Percentiles rank a stretch among this genome's conserved stretches.
These are phyloP conservation scores for Dexiosoma caninum DNA, from an alignment of 2,888 invertebrate genomes.

Conservation along the genomic window DNA sequence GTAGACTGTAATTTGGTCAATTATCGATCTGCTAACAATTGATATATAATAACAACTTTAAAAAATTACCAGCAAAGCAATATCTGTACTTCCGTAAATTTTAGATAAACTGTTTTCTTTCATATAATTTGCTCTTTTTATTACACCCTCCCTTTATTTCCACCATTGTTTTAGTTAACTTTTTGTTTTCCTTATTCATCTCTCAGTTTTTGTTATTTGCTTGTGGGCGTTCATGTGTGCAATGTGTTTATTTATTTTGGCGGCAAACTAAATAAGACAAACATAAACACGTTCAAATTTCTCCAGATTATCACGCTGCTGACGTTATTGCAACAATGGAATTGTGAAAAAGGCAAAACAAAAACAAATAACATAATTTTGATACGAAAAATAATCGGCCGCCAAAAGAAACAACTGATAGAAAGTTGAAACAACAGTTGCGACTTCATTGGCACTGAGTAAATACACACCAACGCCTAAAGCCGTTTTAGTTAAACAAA, in stretches of 20 bases:
- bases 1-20: background rate
- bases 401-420: conserved; percentile 39
- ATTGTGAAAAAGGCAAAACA: background rate
- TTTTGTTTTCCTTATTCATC: conserved; percentile 1
- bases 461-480: conserved; percentile 26
- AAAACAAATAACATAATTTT: conserved; percentile 38
- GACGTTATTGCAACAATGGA: background rate
- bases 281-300: conserved; percentile 5
- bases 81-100: no score
- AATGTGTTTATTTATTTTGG: conserved; percentile 38
- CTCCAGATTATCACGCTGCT: background rate
- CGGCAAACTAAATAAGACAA: conserved; percentile 36
- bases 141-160: background rate
- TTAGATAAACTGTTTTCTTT: background rate
- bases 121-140: background rate
- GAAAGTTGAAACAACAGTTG: conserved; percentile 41
- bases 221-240: background rate
- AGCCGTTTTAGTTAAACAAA: conserved; percentile 34
- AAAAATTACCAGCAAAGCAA: no score
- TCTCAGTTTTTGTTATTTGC: conserved; percentile 19
- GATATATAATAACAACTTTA: no score
- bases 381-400: conserved; percentile 37
- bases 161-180: background rate
- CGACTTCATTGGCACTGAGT: conserved; percentile 29
- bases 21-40: no score